phyloP scores from a whole-genome alignment of 2,113 vertebrate genomes.

The Larimichthys polyactis region DNA sequence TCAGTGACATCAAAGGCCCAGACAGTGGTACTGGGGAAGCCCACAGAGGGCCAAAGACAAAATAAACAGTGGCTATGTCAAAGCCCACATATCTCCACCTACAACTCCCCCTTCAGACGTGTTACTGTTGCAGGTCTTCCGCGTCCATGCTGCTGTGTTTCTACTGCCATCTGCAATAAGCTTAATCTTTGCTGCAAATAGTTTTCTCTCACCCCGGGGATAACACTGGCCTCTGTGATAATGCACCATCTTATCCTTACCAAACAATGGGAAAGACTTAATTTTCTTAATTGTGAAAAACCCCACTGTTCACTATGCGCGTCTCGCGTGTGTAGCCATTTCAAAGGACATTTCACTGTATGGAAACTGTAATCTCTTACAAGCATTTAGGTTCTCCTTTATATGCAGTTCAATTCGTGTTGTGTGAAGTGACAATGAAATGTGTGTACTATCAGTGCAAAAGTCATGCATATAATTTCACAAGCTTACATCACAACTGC shows the following conservation, averaged over 20 bases:
- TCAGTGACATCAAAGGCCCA: constrained; percentile 82
- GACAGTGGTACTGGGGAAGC: constrained; percentile 76
- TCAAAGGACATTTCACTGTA: constrained; percentile 64
- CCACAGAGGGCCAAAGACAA: constrained; percentile 73
- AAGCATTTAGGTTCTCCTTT: constrained; percentile 44
- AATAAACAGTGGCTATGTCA: constrained; percentile 75
- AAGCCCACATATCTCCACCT: constrained; percentile 62
- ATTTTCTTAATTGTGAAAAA: constrained; percentile 79
- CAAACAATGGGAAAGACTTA: constrained; percentile 69
- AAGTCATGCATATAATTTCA: constrained; percentile 60
- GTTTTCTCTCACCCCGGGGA: constrained; percentile 69
- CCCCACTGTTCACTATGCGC: constrained; percentile 69
- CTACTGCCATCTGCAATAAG: constrained; percentile 56
- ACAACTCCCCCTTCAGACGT: constrained; percentile 39
- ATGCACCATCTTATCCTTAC: constrained; percentile 74
- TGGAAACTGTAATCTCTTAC: constrained; percentile 55
- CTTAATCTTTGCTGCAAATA: constrained; percentile 78
- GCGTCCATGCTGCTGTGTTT: constrained; percentile 64
- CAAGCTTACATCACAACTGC: constrained; percentile 32
- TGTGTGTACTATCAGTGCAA: constrained; percentile 44
- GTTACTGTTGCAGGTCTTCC: constrained; percentile 59
- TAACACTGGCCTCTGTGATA: constrained; percentile 68
- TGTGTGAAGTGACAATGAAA: constrained; percentile 52
- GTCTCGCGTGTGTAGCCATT: constrained; percentile 43
- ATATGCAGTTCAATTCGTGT: constrained; percentile 52